Percentiles rank a stretch among this genome's conserved stretches.
These are phyloP conservation scores for Anguilla anguilla DNA, from an alignment of 2,797 vertebrate species.

Conservation along the genomic window DNA sequence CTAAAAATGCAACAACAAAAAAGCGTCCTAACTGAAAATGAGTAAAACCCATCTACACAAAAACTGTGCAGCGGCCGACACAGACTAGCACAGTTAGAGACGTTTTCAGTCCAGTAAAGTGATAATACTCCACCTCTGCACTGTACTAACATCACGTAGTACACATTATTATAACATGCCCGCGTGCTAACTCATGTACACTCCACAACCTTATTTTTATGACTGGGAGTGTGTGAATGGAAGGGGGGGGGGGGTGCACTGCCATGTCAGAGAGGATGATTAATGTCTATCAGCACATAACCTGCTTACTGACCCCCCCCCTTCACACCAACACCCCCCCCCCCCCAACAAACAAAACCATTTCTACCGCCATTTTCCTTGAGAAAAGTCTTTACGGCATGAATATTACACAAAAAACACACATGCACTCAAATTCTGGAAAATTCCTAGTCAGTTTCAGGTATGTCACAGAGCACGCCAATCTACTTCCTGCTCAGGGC, in stretches of 20 bases:
- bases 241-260: neutral
- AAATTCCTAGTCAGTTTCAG: neutral
- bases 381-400: neutral
- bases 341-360: conserved; percentile 15
- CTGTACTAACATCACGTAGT: neutral
- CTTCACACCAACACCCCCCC: neutral
- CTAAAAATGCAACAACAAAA: too few species aligned
- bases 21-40: neutral
- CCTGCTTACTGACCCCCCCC: neutral
- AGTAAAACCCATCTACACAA: neutral
- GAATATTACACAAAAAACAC: neutral
- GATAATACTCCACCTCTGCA: neutral
- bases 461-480: neutral
- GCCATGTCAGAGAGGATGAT: conserved; percentile 15
- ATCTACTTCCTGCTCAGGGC: neutral
- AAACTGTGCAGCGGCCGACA: neutral
- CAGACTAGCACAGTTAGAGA: too few species aligned
- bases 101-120: neutral
- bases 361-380: neutral
- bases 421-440: neutral
- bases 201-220: conserved; percentile 18
- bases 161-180: neutral
- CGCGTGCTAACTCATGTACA: too few species aligned
- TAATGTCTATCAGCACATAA: conserved; percentile 15
- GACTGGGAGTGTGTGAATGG: neutral